These are phyloP conservation scores for Cryptoprocta ferox DNA, from an alignment of 2,797 vertebrate genomes.

Conservation along the genomic window DNA sequence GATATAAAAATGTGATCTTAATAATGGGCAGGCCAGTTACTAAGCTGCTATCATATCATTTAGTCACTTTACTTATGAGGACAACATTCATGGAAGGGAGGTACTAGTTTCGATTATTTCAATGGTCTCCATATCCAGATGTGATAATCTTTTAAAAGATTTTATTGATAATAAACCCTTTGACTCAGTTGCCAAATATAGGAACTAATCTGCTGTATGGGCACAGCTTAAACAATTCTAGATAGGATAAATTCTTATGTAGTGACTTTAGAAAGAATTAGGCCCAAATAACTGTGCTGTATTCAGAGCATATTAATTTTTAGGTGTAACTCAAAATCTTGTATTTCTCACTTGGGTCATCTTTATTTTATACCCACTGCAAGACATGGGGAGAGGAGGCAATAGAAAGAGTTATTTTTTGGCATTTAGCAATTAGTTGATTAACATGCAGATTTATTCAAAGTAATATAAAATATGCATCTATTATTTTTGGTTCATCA, in stretches of 20 bases:
- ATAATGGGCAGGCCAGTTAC: neutral
- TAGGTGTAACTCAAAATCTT: neutral
- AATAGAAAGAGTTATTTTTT: constrained; percentile 58
- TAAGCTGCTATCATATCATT: neutral
- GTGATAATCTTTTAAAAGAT: neutral
- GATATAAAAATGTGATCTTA: neutral
- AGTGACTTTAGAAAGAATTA: constrained; percentile 35
- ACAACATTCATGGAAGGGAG: neutral
- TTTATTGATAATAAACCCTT: neutral
- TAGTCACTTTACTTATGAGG: neutral
- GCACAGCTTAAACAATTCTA: neutral
- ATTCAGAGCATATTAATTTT: constrained; percentile 23
- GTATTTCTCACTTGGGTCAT: constrained; percentile 56
- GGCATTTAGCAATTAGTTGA: constrained; percentile 68
- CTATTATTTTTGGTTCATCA: constrained; percentile 77
- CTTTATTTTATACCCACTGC: constrained; percentile 30
- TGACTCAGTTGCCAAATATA: neutral
- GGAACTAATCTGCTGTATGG: neutral
- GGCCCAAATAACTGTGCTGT: neutral
- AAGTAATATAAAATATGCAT: constrained; percentile 66
- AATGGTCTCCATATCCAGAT: constrained; percentile 2
- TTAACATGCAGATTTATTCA: constrained; percentile 74
- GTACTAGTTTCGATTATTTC: neutral
- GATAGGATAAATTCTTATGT: neutral
- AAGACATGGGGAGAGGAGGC: neutral